These are phyloP conservation scores for Conomelus anceps DNA, from an alignment of 2,888 invertebrate species.

Conservation along the genomic window DNA sequence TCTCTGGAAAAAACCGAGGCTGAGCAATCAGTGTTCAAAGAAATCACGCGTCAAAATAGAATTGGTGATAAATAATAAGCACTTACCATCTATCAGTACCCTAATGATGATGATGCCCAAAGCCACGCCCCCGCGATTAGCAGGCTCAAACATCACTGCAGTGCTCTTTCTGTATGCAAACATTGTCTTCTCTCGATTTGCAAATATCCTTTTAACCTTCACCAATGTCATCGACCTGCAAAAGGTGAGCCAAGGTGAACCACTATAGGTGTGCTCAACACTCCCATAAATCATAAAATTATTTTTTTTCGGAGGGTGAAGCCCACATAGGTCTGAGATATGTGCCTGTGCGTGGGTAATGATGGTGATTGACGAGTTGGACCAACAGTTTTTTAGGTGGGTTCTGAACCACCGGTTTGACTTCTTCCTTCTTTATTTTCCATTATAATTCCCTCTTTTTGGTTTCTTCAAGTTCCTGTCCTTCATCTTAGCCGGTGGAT, in stretches of 20 bases:
- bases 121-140: not conserved
- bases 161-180: not conserved
- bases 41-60: not conserved
- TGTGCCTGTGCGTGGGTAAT: too few species aligned
- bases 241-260: not conserved
- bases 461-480: too few species aligned
- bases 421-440: too few species aligned
- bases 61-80: not conserved
- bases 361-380: not conserved
- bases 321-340: too few species aligned
- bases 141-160: not conserved
- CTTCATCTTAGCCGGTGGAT: too few species aligned
- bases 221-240: not conserved
- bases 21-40: too few species aligned
- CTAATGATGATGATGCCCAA: not conserved
- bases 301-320: too few species aligned
- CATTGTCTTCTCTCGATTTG: not conserved
- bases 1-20: too few species aligned
- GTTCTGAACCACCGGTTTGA: too few species aligned
- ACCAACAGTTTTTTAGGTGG: too few species aligned
- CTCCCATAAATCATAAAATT: not conserved
- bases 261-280: not conserved
- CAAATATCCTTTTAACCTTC: not conserved
- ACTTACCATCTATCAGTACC: not conserved
- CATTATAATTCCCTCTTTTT: too few species aligned